Conservation (phyloP, 2,888 invertebrate species). For the Elegia similella region DNA sequence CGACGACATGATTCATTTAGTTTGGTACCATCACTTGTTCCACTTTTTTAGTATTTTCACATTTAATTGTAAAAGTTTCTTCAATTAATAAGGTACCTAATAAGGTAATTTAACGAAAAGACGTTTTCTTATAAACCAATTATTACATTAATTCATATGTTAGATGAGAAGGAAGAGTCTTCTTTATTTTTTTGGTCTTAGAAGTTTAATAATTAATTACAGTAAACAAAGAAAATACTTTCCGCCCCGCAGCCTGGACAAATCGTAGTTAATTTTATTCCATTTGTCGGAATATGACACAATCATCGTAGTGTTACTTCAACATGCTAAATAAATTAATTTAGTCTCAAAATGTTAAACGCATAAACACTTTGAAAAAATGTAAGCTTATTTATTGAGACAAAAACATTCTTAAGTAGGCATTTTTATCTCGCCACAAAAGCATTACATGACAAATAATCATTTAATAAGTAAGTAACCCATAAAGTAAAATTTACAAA, state of each 20-base stretch:
- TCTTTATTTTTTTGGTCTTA: background rate
- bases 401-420: too few species aligned
- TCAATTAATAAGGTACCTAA: background rate
- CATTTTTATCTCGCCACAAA: too few species aligned
- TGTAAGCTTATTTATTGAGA: too few species aligned
- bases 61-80: background rate
- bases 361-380: too few species aligned
- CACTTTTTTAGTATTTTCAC: constrained; percentile 6
- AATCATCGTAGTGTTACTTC: too few species aligned
- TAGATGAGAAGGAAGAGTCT: background rate
- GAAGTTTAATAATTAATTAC: background rate
- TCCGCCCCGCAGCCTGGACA: background rate
- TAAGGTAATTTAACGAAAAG: background rate
- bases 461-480: too few species aligned
- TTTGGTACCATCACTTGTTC: constrained; percentile 40
- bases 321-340: too few species aligned
- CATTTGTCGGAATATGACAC: background rate
- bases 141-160: background rate
- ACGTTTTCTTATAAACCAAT: background rate
- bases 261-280: background rate
- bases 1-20: constrained; percentile 56
- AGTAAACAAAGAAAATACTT: constrained; percentile 19
- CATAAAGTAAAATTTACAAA: too few species aligned
- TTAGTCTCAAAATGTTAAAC: too few species aligned
- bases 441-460: too few species aligned